Base-by-base conservation (phyloP, 2,888 invertebrate genomes). In the Synergus gifuensis region DNA sequence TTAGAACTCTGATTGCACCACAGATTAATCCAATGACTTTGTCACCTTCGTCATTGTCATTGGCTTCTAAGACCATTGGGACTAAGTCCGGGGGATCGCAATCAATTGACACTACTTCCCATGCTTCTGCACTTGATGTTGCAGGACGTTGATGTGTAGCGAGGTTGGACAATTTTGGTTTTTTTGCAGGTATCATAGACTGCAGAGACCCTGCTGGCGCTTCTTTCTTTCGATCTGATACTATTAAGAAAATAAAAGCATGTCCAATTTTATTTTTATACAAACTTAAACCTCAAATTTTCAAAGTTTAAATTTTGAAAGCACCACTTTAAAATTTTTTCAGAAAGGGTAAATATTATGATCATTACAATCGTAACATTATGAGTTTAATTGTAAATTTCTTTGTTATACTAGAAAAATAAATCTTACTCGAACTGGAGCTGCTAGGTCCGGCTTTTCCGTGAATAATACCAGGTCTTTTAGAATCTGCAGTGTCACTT, bases 1-100 rank as follows among this genome's bases (percentile, higher is more conserved):
- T 95, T 2, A 98, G 93, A 0, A 95, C 94, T 87, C 96, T 96
- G 46, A 98, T 95, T n/a, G 97, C 96, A 0, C 98, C 98, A 85
- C 98, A 96, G n/a, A 98, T 93, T 9, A 97, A 94, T 0, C 95
- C 95, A 73, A 95, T 95, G 92, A 97, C 94, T 93, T 97, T 95
- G 89, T 96, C 97, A 78, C 95, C 95, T 90, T 98, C 97, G 82
- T 95, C 96, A 79, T 95, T 95, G 83, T 97, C 96, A 82, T 96
- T 93, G 4, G 97, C 96, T 82, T 96, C 95, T 69, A 96, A 93
- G 4, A 98, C 95, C 90, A 95, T 94, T 28, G 95, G 95, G 16
- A 97, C 95, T 22, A 98, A 93, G 81, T 97, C 97, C 8, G 95
- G 94, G 14, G 97, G 94, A 82, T 98, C 98, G 83, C 96, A 96